Percentiles rank a stretch among this genome's conserved stretches.
Conservation (phyloP, 2,888 invertebrate species). For the Diaphora mendica region DNA sequence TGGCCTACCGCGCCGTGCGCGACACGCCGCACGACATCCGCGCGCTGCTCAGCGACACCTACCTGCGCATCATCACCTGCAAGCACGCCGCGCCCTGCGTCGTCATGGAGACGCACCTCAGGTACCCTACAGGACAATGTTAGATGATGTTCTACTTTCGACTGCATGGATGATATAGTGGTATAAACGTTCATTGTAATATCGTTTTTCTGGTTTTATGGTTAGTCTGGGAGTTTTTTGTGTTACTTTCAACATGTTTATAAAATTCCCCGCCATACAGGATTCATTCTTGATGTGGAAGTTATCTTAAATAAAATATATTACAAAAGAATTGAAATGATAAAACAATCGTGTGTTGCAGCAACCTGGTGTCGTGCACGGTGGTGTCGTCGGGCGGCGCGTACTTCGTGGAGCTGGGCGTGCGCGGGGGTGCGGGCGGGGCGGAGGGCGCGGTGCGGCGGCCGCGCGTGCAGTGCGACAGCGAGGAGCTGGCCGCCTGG, state of each 20-base stretch:
- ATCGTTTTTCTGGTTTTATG: too few species aligned
- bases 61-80: constrained; percentile 90
- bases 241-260: too few species aligned
- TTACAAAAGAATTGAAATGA: too few species aligned
- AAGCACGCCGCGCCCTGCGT: constrained; percentile 83
- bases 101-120: constrained; percentile 88
- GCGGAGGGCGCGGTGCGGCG: constrained; percentile 84
- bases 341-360: constrained; percentile 44
- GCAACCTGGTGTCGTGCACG: constrained; percentile 89
- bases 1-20: constrained; percentile 93
- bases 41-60: constrained; percentile 91
- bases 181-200: too few species aligned
- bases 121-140: too few species aligned
- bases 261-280: too few species aligned
- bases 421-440: constrained; percentile 78
- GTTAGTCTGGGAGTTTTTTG: too few species aligned
- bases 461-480: constrained; percentile 93
- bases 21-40: constrained; percentile 92
- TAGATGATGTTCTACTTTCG: too few species aligned
- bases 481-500: constrained; percentile 89
- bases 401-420: constrained; percentile 91
- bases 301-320: too few species aligned
- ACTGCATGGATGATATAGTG: too few species aligned
- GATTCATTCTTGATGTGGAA: too few species aligned
- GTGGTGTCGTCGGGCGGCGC: constrained; percentile 85